A percentile compares a stretch with the other conserved stretches of the same genome.
Evolutionary conservation across 2,888 invertebrate genomes (phyloP).

Genomic region (Scelioninae gen. 2): DNA sequence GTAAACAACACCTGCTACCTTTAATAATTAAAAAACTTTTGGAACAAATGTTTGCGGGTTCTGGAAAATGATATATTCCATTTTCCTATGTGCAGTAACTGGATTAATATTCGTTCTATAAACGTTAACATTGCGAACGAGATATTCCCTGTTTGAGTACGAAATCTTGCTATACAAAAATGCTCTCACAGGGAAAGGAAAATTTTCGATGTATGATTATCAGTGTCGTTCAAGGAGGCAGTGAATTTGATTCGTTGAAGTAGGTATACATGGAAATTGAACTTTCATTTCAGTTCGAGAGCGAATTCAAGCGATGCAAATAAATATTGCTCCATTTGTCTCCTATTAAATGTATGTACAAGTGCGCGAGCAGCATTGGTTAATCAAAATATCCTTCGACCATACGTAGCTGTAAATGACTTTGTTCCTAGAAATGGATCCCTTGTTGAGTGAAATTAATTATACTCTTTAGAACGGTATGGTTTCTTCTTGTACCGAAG

Average conservation of each 20-base stretch:
- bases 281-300: not conserved
- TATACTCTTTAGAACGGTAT: not conserved
- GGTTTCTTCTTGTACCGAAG: not conserved
- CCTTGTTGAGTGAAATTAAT: slow-evolving; percentile 14
- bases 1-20: slow-evolving; percentile 1
- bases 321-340: slow-evolving; percentile 11
- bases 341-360: slow-evolving; percentile 34
- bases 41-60: not conserved
- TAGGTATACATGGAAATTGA: slow-evolving; percentile 15
- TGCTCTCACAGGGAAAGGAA: slow-evolving; percentile 20
- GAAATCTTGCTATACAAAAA: slow-evolving; percentile 23
- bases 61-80: not conserved
- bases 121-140: slow-evolving; percentile 13
- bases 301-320: slow-evolving; percentile 23
- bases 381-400: slow-evolving; percentile 37
- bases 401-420: slow-evolving; percentile 33
- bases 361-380: slow-evolving; percentile 16
- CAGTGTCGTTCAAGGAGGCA: slow-evolving; percentile 35
- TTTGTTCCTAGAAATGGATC: slow-evolving; percentile 38
- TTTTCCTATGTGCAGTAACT: not conserved
- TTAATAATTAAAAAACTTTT: slow-evolving; percentile 1
- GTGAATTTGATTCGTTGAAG: slow-evolving; percentile 50
- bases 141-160: slow-evolving; percentile 2
- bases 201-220: slow-evolving; percentile 48
- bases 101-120: slow-evolving; percentile 1